Conservation (phyloP, 2,797 vertebrate genomes). For the Salmo trutta region DNA sequence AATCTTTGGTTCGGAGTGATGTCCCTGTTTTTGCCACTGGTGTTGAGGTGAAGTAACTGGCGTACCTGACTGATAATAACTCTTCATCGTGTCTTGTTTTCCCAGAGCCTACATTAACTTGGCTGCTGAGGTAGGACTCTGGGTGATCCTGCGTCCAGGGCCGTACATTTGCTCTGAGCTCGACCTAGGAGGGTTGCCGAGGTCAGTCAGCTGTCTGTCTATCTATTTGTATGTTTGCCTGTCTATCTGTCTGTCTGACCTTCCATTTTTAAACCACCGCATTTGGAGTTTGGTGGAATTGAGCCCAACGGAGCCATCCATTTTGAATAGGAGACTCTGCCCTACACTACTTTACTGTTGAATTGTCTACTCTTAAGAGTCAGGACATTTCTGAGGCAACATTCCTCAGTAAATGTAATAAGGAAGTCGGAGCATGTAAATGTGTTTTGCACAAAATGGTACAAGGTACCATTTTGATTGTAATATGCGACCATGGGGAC, state of each 20-base stretch:
- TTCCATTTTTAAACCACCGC: too few relatives aligned
- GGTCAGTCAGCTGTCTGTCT: conserved; percentile 68
- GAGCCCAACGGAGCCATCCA: too few relatives aligned
- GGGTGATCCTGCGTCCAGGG: conserved; percentile 93
- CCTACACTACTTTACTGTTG: neutral
- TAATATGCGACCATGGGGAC: conserved; percentile 7
- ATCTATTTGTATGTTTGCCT: too few relatives aligned
- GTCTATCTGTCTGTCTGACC: too few relatives aligned
- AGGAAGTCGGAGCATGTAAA: neutral
- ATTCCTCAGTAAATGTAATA: conserved; percentile 32
- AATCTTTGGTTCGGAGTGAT: neutral
- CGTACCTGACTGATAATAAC: neutral
- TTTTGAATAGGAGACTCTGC: neutral
- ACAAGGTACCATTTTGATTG: conserved; percentile 25
- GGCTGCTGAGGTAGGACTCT: conserved; percentile 86
- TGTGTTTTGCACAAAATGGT: conserved; percentile 16
- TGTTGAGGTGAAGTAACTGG: neutral
- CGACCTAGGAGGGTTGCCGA: conserved; percentile 87
- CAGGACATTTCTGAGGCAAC: neutral
- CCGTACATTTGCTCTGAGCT: conserved; percentile 80
- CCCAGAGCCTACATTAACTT: conserved; percentile 83
- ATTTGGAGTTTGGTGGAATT: too few relatives aligned
- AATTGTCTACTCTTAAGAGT: neutral
- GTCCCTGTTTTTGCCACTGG: neutral
- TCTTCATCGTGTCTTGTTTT: conserved; percentile 39